Percentiles rank a stretch among this genome's conserved stretches.
Evolutionary conservation across 2,797 vertebrate species (phyloP).

Genomic region (Acanthornis magna): DNA sequence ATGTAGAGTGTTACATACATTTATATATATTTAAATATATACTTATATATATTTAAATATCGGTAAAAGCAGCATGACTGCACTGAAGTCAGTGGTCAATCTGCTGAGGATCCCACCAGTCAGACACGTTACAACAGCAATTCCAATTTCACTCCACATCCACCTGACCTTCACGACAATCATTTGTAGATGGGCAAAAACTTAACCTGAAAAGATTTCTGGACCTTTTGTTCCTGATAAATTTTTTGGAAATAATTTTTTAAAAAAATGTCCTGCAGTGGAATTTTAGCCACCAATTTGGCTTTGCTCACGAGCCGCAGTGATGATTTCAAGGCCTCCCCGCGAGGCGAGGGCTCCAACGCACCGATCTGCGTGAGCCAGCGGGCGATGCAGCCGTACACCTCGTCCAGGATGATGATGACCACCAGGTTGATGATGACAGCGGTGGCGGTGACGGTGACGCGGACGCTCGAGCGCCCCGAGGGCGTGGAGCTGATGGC

Average conservation of each 20-base stretch:
- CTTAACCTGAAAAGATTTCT: background rate
- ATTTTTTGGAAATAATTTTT: background rate
- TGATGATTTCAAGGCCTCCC: fast-evolving
- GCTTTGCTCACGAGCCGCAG: background rate
- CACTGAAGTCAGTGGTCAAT: background rate
- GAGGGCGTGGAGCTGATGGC: slow-evolving; percentile 86
- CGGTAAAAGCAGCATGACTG: background rate
- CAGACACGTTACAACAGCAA: background rate
- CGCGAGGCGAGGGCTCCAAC: background rate
- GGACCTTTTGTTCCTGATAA: background rate
- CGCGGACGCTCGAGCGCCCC: slow-evolving; percentile 86
- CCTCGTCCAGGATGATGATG: slow-evolving; percentile 95
- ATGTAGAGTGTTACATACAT: background rate
- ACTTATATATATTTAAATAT: background rate
- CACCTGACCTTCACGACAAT: background rate
- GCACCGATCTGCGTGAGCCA: slow-evolving; percentile 91
- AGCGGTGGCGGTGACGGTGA: slow-evolving; percentile 91
- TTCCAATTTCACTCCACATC: background rate
- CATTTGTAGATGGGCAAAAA: background rate
- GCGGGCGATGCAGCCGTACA: slow-evolving; percentile 87
- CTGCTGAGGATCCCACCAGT: background rate
- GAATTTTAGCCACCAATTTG: background rate
- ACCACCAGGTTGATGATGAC: slow-evolving; percentile 95
- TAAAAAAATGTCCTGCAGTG: fast-evolving
- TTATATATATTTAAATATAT: no score